Conservation (phyloP, 2,113 vertebrate genomes). For the Nerophis ophidion region DNA sequence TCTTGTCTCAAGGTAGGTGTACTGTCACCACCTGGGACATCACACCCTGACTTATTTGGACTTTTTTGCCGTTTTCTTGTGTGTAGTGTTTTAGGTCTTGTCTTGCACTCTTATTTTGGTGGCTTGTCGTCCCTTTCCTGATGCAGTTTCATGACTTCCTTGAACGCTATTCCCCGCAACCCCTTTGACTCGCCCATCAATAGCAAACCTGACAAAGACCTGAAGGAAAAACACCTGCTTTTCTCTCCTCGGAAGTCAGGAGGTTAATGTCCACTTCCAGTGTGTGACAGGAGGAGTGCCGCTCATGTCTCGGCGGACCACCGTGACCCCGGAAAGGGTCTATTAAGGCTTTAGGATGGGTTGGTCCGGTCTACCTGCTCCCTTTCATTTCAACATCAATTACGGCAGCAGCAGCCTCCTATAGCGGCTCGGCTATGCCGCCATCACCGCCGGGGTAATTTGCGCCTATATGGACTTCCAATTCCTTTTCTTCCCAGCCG, state of each 20-base stretch:
- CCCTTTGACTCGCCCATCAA: not conserved
- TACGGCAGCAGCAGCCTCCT: not conserved
- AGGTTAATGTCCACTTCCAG: not conserved
- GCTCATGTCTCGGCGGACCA: not conserved
- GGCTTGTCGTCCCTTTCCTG: no score
- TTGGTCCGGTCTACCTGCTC: not conserved
- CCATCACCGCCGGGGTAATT: slow-evolving; percentile 6
- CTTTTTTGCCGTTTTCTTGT: no score
- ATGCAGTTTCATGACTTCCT: no score
- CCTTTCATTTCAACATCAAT: slow-evolving; percentile 4
- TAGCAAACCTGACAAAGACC: not conserved
- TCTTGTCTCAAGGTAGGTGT: no score
- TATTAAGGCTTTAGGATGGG: not conserved
- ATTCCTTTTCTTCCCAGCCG: not conserved
- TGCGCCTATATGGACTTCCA: slow-evolving; percentile 2
- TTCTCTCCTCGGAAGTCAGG: not conserved
- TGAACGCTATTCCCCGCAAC: no score
- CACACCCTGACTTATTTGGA: no score
- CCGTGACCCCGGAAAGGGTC: slow-evolving; percentile 4
- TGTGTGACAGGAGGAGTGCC: not conserved
- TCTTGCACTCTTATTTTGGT: no score
- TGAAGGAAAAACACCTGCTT: not conserved
- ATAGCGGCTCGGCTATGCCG: not conserved
- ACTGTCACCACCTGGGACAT: no score
- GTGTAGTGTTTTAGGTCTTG: no score